These are phyloP conservation scores for Romanogobio albipinnatus DNA, from an alignment of 2,113 vertebrate genomes.

Conservation along the genomic window DNA sequence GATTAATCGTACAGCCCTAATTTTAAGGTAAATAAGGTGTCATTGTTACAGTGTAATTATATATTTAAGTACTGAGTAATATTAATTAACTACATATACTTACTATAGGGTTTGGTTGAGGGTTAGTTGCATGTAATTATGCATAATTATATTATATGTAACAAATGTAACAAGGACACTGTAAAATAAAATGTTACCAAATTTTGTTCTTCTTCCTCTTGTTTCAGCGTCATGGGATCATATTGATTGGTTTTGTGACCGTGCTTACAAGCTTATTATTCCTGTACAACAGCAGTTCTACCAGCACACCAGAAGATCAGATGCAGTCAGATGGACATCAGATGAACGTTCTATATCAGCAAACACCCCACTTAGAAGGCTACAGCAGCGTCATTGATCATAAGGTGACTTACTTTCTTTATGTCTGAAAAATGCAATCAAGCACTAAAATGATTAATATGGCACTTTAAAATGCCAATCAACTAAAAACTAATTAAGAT, in stretches of 20 bases:
- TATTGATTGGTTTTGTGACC: constrained; percentile 84
- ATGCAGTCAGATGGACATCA: constrained; percentile 17
- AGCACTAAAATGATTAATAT: background rate
- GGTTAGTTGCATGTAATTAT: too few relatives aligned
- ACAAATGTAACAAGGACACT: too few relatives aligned
- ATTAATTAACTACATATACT: too few relatives aligned
- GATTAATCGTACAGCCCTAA: too few relatives aligned
- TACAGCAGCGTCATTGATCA: constrained; percentile 85
- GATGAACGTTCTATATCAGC: background rate
- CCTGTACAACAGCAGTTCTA: constrained; percentile 79
- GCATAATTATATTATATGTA: too few relatives aligned
- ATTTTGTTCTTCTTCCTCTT: background rate
- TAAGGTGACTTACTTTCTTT: constrained; percentile 72
- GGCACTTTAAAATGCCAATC: background rate
- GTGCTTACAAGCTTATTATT: constrained; percentile 90
- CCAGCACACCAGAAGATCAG: constrained; percentile 47
- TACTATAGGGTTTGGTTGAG: too few relatives aligned
- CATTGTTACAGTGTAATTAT: too few relatives aligned
- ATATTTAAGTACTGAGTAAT: too few relatives aligned
- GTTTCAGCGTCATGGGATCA: constrained; percentile 84
- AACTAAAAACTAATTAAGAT: background rate
- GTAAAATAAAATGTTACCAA: too few relatives aligned
- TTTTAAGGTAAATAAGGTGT: too few relatives aligned
- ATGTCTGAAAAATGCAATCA: background rate
- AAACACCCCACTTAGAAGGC: constrained; percentile 72